A percentile compares a stretch with the other conserved stretches of the same genome.
phyloP scores from a whole-genome alignment of 2,113 vertebrate genomes.

The Gasterosteus aculeatus region DNA sequence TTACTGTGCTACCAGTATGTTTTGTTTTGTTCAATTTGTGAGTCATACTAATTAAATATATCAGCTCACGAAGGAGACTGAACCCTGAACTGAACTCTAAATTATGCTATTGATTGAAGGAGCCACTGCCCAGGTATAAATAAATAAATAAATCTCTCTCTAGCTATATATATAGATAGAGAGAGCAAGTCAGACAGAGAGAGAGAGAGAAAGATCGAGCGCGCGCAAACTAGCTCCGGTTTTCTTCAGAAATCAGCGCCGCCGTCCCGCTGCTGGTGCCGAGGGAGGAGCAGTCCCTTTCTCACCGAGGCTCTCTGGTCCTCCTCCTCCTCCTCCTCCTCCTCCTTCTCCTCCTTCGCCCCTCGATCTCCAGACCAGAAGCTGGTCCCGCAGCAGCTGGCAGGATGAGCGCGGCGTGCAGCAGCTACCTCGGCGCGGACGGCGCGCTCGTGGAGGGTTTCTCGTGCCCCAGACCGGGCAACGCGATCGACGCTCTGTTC shows the following conservation, averaged over 20 bases:
- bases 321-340: background rate
- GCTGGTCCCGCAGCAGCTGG: rapidly evolving
- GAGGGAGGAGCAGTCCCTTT: background rate
- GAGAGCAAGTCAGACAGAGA: constrained; percentile 4
- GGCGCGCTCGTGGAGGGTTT: constrained; percentile 84
- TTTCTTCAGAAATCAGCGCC: constrained; percentile 26
- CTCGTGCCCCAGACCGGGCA: constrained; percentile 86
- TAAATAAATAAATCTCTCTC: too few relatives aligned
- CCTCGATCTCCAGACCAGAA: background rate
- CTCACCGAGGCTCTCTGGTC: background rate
- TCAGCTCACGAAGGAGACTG: too few relatives aligned
- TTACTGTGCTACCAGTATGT: too few relatives aligned
- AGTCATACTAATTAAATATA: too few relatives aligned
- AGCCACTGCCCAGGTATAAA: too few relatives aligned
- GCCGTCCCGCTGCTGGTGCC: background rate
- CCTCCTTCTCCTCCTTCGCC: rapidly evolving
- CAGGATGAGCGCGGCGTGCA: constrained; percentile 87
- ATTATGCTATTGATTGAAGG: too few relatives aligned
- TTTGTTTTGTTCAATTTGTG: too few relatives aligned
- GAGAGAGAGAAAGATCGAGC: background rate
- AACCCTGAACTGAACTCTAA: too few relatives aligned
- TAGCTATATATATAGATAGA: too few relatives aligned
- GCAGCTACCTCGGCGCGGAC: constrained; percentile 84
- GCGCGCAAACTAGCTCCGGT: background rate
- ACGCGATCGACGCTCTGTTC: constrained; percentile 81